Base-by-base conservation (phyloP, 1,140 invertebrate species). In the Saxidomus purpurata region DNA sequence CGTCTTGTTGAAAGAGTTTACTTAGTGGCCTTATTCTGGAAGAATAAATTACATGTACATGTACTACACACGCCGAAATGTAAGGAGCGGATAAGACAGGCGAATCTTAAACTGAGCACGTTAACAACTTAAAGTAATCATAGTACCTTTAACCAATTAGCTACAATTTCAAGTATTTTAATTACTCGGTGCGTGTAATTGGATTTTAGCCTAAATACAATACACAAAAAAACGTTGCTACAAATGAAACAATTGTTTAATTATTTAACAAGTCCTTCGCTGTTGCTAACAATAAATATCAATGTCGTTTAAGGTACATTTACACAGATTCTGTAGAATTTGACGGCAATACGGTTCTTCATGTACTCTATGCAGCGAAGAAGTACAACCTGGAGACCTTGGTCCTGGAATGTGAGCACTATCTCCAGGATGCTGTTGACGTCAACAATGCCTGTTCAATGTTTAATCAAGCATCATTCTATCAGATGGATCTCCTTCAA, bases 301-400 rank as follows among this genome's bases (percentile, higher is more conserved):
- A 25, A 25, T 28, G 19, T 28, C 25, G 19, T 84, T 84, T 19
- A 38, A 89, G 87, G 38, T 89, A 89, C 69, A 89, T 89, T 3
- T 89, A 89, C 80, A 89, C 80, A 0, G 87, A 89, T 59, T 15
- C 31, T 34, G 80, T 84, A 1, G 87, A 89, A 63, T 89, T 89
- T 63, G 81, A 89, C 43, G 87, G 80, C n/a, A 89, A 83, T 22
- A 71, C 80, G 0, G 80, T 84, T 0, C 34, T 89, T n/a, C 79
- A 89, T 28, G 80, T 89, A 15, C 55, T 89, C 4, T 89, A 89
- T 59, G 87, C 80, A 43, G 87, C 87, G 63, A 82, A 83, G 34
- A 89, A 89, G 52, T 89, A 83, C 79, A 22, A 52, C 19, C 34
- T 89, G 17, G 43, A 76, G 11, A 43, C 17, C 4, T 36, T 89